phyloP scores from a whole-genome alignment of 2,888 invertebrate genomes.

The Camptogramma bilineatum region DNA sequence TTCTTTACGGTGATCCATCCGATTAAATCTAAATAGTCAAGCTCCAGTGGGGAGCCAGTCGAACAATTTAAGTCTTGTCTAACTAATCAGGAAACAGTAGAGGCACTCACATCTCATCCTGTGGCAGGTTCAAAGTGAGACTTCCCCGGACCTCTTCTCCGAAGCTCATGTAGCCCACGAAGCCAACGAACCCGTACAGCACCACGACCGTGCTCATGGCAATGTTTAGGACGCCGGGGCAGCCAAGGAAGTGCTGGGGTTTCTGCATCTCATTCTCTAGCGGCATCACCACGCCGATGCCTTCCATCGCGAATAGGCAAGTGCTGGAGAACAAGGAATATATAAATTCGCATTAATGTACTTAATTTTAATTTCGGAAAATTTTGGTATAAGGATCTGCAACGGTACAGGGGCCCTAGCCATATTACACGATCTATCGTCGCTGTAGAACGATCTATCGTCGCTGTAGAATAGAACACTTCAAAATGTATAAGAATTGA shows the following conservation, averaged over 20 bases:
- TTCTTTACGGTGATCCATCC: too few relatives aligned
- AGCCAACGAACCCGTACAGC: constrained; percentile 93
- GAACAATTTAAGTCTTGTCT: too few relatives aligned
- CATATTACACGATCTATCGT: too few relatives aligned
- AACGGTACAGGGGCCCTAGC: too few relatives aligned
- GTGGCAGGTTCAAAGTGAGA: constrained; percentile 93
- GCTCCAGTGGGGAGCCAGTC: too few relatives aligned
- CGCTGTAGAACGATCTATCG: too few relatives aligned
- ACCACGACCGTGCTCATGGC: constrained; percentile 93
- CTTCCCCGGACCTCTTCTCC: constrained; percentile 90
- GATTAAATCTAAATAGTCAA: too few relatives aligned
- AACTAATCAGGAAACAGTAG: not conserved
- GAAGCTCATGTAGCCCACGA: constrained; percentile 95
- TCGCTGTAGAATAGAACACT: too few relatives aligned
- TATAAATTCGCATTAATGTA: too few relatives aligned
- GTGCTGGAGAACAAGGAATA: constrained; percentile 84
- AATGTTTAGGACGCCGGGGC: constrained; percentile 94
- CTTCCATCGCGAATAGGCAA: constrained; percentile 98
- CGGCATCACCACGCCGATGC: constrained; percentile 96
- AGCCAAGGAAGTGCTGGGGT: constrained; percentile 92
- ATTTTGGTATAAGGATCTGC: too few relatives aligned
- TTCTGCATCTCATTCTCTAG: constrained; percentile 96
- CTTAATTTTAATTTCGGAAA: too few relatives aligned
- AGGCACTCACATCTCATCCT: constrained; percentile 87
- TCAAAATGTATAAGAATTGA: too few relatives aligned